These are phyloP conservation scores for Tragelaphus buxtoni DNA, from an alignment of 2,113 vertebrate genomes.

Conservation along the genomic window DNA sequence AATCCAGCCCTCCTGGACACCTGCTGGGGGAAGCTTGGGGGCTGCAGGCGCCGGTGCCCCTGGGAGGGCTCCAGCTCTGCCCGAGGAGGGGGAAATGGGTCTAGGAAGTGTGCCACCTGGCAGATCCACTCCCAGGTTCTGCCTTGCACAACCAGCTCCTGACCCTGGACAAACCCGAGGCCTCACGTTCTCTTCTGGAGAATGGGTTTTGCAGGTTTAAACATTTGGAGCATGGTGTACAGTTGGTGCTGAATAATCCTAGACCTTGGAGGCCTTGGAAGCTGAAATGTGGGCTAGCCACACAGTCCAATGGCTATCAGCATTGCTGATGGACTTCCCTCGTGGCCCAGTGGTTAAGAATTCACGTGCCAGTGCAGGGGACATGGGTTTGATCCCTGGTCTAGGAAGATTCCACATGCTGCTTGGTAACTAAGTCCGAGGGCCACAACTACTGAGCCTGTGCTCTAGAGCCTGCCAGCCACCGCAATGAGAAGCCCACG, in stretches of 20 bases:
- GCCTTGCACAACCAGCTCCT: background rate
- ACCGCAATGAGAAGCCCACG: background rate
- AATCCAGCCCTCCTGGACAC: background rate
- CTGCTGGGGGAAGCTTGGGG: background rate
- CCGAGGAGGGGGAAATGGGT: background rate
- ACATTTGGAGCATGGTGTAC: rapidly evolving
- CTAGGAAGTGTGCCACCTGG: background rate
- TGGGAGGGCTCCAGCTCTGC: background rate
- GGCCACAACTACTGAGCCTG: background rate
- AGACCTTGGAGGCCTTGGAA: background rate
- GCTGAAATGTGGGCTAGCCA: background rate
- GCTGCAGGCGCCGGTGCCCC: background rate
- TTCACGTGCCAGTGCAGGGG: background rate
- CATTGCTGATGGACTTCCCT: background rate
- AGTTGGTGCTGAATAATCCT: background rate
- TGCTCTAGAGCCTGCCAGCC: background rate
- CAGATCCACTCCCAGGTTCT: background rate
- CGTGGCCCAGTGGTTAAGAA: background rate
- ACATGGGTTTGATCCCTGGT: background rate
- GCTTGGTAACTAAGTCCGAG: background rate
- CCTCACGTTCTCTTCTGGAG: background rate
- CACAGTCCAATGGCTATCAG: rapidly evolving
- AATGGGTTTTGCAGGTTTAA: background rate
- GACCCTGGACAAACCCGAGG: background rate
- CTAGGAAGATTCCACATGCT: background rate